Conservation (phyloP, 2,888 invertebrate species). For the Drosophila cyrtoloma region DNA sequence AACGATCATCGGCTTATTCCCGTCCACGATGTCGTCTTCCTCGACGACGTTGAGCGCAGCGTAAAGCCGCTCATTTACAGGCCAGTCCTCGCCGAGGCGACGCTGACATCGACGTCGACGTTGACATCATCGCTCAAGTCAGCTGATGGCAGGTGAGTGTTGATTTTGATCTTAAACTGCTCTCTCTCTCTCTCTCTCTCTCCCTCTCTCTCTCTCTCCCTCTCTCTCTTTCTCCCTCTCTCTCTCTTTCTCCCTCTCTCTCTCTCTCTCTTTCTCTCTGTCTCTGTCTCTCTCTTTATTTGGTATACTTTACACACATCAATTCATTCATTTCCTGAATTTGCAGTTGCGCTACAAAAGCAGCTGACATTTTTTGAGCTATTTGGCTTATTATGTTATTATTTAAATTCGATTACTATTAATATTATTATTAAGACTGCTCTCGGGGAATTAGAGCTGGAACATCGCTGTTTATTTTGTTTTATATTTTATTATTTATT, state of each 20-base stretch:
- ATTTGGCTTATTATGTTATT: not conserved
- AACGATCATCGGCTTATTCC: constrained; percentile 80
- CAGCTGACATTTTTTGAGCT: not conserved
- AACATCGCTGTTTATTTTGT: not conserved
- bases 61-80: constrained; percentile 82
- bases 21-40: constrained; percentile 82
- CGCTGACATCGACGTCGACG: constrained; percentile 20
- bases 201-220: not conserved
- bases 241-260: not conserved
- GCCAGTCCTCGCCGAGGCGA: constrained; percentile 65
- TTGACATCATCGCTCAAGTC: constrained; percentile 11
- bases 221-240: not conserved
- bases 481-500: constrained; percentile 6
- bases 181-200: not conserved
- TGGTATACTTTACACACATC: not conserved
- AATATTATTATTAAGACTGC: not conserved
- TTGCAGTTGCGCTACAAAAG: not conserved
- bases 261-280: not conserved
- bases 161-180: constrained; percentile 59
- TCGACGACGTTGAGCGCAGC: constrained; percentile 77
- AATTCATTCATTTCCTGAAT: not conserved
- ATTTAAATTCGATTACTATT: not conserved
- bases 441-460: not conserved
- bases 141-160: constrained; percentile 61
- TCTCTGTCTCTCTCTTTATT: not conserved